A percentile compares a stretch with the other conserved stretches of the same genome.
Conservation (phyloP, 2,113 vertebrate genomes). For the Neolamprologus caudopunctatus region DNA sequence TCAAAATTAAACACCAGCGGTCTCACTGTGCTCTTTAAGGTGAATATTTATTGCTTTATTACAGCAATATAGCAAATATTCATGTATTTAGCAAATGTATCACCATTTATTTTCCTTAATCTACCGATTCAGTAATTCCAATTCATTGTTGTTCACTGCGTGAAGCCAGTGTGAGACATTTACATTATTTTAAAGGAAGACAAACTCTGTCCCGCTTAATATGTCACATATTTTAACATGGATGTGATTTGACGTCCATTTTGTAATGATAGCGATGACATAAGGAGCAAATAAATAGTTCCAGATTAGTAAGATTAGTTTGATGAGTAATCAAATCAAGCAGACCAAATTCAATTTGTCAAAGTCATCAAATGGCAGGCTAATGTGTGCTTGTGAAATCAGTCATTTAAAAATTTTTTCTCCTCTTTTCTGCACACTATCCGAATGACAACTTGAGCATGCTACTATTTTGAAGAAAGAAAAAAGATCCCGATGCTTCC, state of each 20-base stretch:
- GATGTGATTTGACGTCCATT: background rate
- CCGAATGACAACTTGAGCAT: background rate
- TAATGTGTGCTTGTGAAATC: background rate
- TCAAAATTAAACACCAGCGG: background rate
- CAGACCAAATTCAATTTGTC: background rate
- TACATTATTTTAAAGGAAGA: background rate
- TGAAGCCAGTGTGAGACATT: background rate
- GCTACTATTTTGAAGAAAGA: background rate
- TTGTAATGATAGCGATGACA: background rate
- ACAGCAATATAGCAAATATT: background rate
- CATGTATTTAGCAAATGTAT: rapidly evolving
- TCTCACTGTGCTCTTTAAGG: background rate
- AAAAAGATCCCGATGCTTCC: background rate
- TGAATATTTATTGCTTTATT: background rate
- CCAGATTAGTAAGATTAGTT: background rate
- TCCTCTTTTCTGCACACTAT: background rate
- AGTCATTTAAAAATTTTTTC: rapidly evolving
- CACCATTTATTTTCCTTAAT: background rate
- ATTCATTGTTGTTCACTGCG: background rate
- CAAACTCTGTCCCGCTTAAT: background rate
- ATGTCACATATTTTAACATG: background rate
- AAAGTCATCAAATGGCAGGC: background rate
- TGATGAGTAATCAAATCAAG: background rate
- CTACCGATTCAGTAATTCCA: background rate
- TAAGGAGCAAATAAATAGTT: background rate